Conservation (phyloP, 2,888 invertebrate species). For the Napeogenes sylphis region DNA sequence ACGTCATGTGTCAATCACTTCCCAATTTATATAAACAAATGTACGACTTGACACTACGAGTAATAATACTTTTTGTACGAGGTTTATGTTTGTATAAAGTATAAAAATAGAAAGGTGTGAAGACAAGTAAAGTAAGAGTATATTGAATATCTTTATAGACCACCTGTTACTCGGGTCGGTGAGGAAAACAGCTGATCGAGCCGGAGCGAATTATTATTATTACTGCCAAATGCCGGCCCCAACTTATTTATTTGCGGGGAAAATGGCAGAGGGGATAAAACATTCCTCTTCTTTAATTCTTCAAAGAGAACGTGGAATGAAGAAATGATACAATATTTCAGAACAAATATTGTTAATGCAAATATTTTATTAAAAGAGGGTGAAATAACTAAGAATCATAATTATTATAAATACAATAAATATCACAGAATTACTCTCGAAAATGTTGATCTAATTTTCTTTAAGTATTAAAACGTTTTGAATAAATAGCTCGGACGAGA, state of each 20-base stretch:
- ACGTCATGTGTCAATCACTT: too few relatives aligned
- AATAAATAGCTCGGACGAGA: too few relatives aligned
- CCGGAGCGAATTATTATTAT: slow-evolving; percentile 72
- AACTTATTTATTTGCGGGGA: slow-evolving; percentile 70
- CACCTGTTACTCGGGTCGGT: slow-evolving; percentile 78
- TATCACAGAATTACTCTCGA: too few relatives aligned
- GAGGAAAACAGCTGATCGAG: slow-evolving; percentile 75
- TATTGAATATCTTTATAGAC: slow-evolving; percentile 78
- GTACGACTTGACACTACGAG: too few relatives aligned
- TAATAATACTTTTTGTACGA: not conserved
- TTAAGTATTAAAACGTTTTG: too few relatives aligned
- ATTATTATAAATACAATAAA: too few relatives aligned
- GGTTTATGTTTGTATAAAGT: slow-evolving; percentile 60
- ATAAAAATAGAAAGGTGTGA: slow-evolving; percentile 64
- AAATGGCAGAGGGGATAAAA: slow-evolving; percentile 46
- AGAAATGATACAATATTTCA: slow-evolving; percentile 4
- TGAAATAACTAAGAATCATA: too few relatives aligned
- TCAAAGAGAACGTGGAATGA: slow-evolving; percentile 12
- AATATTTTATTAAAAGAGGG: too few relatives aligned
- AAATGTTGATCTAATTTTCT: too few relatives aligned
- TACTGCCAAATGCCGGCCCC: slow-evolving; percentile 64
- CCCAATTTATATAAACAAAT: too few relatives aligned
- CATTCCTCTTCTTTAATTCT: slow-evolving; percentile 42
- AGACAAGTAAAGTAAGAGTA: slow-evolving; percentile 69
- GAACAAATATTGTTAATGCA: too few relatives aligned